Evolutionary conservation across 2,888 invertebrate genomes (phyloP).

Genomic region (Notocelia uddmanniana): DNA sequence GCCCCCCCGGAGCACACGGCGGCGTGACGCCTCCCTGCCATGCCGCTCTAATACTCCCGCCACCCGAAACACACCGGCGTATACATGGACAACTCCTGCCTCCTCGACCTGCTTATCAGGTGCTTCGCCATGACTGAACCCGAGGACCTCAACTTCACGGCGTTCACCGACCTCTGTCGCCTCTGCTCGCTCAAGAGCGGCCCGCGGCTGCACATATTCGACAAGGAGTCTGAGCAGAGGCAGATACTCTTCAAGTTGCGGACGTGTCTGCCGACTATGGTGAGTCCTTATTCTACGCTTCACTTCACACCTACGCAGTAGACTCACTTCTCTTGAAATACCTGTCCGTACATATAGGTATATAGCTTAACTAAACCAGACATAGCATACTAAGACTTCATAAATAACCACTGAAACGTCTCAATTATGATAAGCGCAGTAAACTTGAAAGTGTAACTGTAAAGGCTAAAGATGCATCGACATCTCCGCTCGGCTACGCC

Average conservation of each 20-base stretch:
- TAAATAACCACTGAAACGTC: not conserved
- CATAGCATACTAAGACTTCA: not conserved
- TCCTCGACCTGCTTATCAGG: slow-evolving; percentile 86
- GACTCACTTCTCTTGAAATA: slow-evolving; percentile 25
- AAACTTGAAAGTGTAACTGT: too few relatives aligned
- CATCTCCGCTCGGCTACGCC: slow-evolving; percentile 44
- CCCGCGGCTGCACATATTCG: slow-evolving; percentile 89
- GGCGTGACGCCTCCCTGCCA: slow-evolving; percentile 83
- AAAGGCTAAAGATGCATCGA: slow-evolving; percentile 33
- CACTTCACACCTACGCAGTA: slow-evolving; percentile 14
- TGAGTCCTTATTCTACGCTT: slow-evolving; percentile 72
- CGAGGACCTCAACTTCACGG: slow-evolving; percentile 89
- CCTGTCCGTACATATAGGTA: not conserved
- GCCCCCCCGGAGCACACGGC: slow-evolving; percentile 82
- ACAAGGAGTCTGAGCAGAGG: slow-evolving; percentile 90
- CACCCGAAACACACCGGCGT: slow-evolving; percentile 79
- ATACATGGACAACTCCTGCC: slow-evolving; percentile 87
- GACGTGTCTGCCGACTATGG: slow-evolving; percentile 89
- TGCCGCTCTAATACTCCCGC: slow-evolving; percentile 80
- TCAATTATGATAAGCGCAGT: slow-evolving; percentile 14
- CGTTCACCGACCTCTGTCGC: slow-evolving; percentile 89
- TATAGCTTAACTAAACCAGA: not conserved
- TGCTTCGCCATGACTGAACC: slow-evolving; percentile 88
- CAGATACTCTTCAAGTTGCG: slow-evolving; percentile 89
- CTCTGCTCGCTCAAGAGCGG: slow-evolving; percentile 89